Conservation (phyloP, 2,113 vertebrate species). For the Eidolon helvum region DNA sequence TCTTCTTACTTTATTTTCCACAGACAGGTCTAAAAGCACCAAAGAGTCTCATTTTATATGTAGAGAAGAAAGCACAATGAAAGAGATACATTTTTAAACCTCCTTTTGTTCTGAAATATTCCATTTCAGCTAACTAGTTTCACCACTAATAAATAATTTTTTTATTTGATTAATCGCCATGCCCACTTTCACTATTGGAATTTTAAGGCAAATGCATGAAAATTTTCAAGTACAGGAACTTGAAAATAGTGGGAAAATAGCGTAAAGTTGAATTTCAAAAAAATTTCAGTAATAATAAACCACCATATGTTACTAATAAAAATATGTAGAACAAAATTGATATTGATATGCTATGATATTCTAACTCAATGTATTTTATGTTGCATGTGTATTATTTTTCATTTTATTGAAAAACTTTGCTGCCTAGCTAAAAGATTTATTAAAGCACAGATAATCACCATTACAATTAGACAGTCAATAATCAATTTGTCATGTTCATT, state of each 20-base stretch:
- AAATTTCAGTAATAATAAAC: neutral
- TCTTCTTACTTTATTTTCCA: neutral
- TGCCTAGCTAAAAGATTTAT: neutral
- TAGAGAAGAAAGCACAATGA: neutral
- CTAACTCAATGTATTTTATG: neutral
- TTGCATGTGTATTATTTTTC: neutral
- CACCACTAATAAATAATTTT: neutral
- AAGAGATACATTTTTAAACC: neutral
- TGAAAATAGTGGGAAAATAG: neutral
- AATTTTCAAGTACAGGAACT: neutral
- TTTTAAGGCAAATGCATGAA: neutral
- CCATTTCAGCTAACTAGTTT: neutral
- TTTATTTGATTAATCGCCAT: neutral
- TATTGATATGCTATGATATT: neutral
- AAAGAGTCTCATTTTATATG: neutral
- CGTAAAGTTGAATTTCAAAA: neutral
- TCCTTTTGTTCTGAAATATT: neutral
- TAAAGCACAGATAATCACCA: neutral
- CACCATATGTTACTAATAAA: neutral
- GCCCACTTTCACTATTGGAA: neutral
- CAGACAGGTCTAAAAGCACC: neutral
- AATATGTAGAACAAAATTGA: neutral
- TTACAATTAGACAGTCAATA: neutral
- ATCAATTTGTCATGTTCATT: neutral
- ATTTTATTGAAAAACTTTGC: neutral